phyloP scores from a whole-genome alignment of 1,140 invertebrate species.

The Stenopsyche tienmushanensis region DNA sequence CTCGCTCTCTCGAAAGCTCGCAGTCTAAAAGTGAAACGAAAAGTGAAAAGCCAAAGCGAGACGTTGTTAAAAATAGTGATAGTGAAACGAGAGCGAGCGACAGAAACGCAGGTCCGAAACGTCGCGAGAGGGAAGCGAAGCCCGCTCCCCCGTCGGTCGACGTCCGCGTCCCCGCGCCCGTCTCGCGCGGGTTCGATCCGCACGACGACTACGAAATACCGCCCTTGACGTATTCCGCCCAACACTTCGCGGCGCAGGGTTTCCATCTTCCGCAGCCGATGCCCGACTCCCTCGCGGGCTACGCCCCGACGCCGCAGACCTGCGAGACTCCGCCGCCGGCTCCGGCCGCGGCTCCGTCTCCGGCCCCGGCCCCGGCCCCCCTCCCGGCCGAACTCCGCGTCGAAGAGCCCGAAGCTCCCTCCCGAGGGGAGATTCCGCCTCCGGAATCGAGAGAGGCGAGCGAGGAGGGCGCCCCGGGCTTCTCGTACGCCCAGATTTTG shows the following conservation, averaged over 20 bases:
- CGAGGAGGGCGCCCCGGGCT: constrained; percentile 47
- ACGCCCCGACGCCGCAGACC: constrained; percentile 3
- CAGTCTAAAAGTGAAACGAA: not conserved
- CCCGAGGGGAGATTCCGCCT: not conserved
- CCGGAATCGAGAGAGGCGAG: not conserved
- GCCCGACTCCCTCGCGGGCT: constrained; percentile 28
- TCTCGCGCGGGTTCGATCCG: not conserved
- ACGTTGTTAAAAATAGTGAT: not conserved
- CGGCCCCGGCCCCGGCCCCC: not conserved
- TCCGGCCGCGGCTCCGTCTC: not conserved
- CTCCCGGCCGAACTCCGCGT: not conserved
- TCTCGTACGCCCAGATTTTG: constrained; percentile 73
- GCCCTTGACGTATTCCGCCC: constrained; percentile 34
- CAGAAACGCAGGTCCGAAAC: not conserved
- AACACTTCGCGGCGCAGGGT: constrained; percentile 40
- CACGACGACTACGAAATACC: constrained; percentile 36
- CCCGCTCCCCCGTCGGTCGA: not conserved
- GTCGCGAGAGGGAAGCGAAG: not conserved
- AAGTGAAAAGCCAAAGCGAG: not conserved
- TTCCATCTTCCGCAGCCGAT: constrained; percentile 40
- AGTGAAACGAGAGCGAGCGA: not conserved
- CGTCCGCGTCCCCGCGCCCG: not conserved
- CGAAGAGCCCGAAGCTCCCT: not conserved
- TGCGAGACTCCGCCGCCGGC: not conserved
- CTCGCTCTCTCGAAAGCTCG: not conserved